These are phyloP conservation scores for Myotis yumanensis DNA, from an alignment of 2,113 vertebrate species.

Conservation along the genomic window DNA sequence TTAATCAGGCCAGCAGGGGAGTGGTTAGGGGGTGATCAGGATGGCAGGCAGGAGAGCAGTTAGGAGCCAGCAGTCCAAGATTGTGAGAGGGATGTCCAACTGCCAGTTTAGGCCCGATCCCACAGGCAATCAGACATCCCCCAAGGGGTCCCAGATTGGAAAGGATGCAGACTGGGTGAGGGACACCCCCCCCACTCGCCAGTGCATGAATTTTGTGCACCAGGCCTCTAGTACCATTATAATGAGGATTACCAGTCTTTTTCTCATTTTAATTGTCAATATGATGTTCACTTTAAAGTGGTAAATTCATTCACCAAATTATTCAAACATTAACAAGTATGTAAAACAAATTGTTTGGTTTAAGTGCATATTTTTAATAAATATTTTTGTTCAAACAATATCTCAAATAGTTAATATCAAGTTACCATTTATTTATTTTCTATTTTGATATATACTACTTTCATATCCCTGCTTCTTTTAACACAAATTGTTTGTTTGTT, in stretches of 20 bases:
- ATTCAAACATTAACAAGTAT: not conserved
- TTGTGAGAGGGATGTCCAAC: too few species aligned
- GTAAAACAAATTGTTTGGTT: not conserved
- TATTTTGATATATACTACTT: not conserved
- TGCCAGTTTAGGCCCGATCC: too few species aligned
- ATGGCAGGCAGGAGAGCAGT: too few species aligned
- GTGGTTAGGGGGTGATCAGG: too few species aligned
- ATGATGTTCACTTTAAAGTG: not conserved
- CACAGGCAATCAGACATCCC: too few species aligned
- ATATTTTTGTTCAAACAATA: not conserved
- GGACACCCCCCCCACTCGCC: too few species aligned
- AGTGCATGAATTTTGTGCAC: too few species aligned
- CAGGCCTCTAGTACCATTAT: too few species aligned
- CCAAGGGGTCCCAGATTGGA: too few species aligned
- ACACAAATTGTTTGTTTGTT: not conserved
- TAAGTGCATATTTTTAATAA: not conserved
- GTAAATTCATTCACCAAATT: not conserved
- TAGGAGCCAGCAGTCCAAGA: too few species aligned
- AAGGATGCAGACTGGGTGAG: too few species aligned
- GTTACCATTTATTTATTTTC: not conserved
- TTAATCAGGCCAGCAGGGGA: too few species aligned
- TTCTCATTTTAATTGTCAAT: slow-evolving; percentile 6
- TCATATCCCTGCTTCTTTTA: not conserved
- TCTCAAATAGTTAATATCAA: not conserved
- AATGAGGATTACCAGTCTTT: not conserved